A percentile compares a stretch with the other conserved stretches of the same genome.
phyloP scores from a whole-genome alignment of 2,888 invertebrate species.

The Eubasilissa splendida region DNA sequence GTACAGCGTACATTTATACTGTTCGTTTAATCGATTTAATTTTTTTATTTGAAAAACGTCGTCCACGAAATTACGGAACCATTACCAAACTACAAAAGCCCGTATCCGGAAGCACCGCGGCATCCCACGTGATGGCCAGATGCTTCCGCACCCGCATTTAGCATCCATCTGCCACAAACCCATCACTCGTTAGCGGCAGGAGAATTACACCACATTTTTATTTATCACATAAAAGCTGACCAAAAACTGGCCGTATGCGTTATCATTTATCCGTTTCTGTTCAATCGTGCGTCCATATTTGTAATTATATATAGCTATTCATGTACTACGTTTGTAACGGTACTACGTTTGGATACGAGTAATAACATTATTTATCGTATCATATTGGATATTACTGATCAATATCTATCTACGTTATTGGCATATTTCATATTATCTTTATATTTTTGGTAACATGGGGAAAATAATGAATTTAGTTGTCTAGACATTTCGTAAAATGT shows the following conservation, averaged over 20 bases:
- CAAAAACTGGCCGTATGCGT: background rate
- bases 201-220: background rate
- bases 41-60: background rate
- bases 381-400: too few relatives aligned
- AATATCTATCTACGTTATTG: too few relatives aligned
- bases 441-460: too few relatives aligned
- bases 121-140: constrained; percentile 24
- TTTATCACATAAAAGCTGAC: constrained; percentile 4
- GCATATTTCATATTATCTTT: too few relatives aligned
- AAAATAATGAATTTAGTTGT: too few relatives aligned
- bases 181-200: constrained; percentile 15
- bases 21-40: constrained; percentile 2
- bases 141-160: constrained; percentile 34
- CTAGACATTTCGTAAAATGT: too few relatives aligned
- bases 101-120: constrained; percentile 5
- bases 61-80: background rate
- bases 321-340: too few relatives aligned
- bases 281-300: constrained; percentile 6
- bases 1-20: background rate
- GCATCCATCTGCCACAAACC: constrained; percentile 20
- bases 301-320: too few relatives aligned
- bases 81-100: background rate
- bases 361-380: too few relatives aligned
- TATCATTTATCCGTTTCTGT: constrained; percentile 17
- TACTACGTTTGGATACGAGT: too few relatives aligned